Evolutionary conservation across 2,113 vertebrate genomes (phyloP).

Genomic region (Corythaixoides concolor): DNA sequence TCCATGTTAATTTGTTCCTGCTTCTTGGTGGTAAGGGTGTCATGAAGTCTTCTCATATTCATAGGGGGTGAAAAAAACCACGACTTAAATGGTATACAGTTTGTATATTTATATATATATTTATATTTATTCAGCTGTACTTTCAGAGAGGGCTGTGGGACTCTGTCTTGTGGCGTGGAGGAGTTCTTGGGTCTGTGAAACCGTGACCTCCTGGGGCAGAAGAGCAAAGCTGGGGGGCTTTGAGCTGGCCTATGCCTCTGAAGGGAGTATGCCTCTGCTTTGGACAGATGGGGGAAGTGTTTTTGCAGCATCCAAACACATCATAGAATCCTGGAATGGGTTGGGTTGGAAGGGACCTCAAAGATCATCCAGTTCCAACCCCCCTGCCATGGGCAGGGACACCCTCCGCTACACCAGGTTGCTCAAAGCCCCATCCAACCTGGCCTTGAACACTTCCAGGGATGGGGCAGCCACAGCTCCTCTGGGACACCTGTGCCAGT

Average conservation of each 20-base stretch:
- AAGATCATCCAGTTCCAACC: no score
- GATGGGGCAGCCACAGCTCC: no score
- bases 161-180: not conserved
- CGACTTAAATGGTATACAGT: not conserved
- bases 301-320: rapidly evolving
- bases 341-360: no score
- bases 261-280: no score
- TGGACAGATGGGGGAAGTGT: not conserved
- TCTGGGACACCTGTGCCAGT: no score
- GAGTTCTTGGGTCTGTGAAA: not conserved
- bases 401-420: no score
- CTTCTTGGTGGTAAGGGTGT: not conserved
- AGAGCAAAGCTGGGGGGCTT: not conserved
- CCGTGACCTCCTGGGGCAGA: not conserved
- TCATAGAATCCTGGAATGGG: no score
- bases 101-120: no score
- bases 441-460: no score
- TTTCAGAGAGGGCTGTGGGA: not conserved
- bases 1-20: rapidly evolving
- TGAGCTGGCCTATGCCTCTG: not conserved
- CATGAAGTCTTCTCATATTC: not conserved
- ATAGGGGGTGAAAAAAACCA: rapidly evolving
- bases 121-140: not conserved
- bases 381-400: no score
- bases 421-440: no score